Evolutionary conservation across 53 echinoderm and acorn worm species (phyloP), one percentile per base, ranked within the genome.

Genomic region (Apostichopus leukothele): DNA sequence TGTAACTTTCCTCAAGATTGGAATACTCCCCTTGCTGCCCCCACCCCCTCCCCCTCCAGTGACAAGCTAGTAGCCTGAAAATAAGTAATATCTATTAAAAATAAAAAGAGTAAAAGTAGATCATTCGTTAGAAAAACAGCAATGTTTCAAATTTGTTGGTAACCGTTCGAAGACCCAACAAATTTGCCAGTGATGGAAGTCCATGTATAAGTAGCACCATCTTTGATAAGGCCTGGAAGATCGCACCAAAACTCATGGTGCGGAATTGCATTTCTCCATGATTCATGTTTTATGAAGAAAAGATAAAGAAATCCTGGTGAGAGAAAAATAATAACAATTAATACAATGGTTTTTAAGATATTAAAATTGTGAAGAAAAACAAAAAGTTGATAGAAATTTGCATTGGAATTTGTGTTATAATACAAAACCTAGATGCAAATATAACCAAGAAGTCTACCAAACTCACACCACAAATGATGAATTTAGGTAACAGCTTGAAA

Each of bases 191-290:
- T 81, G 13, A 79, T 74, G 12, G 57, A 89, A 12, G 76, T 63
- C 25, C 83, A 75, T 6, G 27, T 12, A 63, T 81, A 92, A 20
- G 80, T 11, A 51, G 80, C 87, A 13, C 92, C 92, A 76, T 92
- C 92, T 71, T 83, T 92, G 85, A 90, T 90, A 7, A 92, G 90
- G 0, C 90, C 90, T 13, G 92, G 92, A 39, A 92, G 86, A 50
- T 81, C 75, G 60, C 71, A 88, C 92, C 92, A 92, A 66, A 92
- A 92, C 51, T 90, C 83, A 19, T 90, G 50, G 19, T 92, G 92
- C 4, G 92, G 92, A 12, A 92, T 74, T 5, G 83, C 75, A 13
- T 88, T 90, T 8, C 9, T 18, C 19, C 92, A 90, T 16, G 86
- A 78, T 78, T 90, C 92, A 88, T 81, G 87, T 74, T 88, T 87